These are phyloP conservation scores for Kryptolebias ocellatus DNA, from an alignment of 2,797 vertebrate species.

Conservation along the genomic window DNA sequence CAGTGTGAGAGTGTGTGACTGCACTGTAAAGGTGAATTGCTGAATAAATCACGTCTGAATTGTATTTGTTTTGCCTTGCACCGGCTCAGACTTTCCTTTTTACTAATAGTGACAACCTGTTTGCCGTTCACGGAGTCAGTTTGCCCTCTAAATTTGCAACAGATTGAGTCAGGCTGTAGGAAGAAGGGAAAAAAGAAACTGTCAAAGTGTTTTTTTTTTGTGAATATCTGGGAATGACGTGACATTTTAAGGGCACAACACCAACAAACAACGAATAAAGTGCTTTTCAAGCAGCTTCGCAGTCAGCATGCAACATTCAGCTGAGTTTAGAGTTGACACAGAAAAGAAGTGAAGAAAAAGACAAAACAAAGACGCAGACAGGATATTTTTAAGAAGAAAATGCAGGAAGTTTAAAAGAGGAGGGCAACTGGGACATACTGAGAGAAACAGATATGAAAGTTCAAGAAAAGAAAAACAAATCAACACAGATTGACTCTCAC, in stretches of 20 bases:
- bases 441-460: slow-evolving; percentile 23
- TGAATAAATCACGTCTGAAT: slow-evolving; percentile 33
- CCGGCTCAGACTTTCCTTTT: slow-evolving; percentile 25
- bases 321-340: slow-evolving; percentile 11
- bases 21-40: slow-evolving; percentile 24
- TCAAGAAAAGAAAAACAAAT: not conserved
- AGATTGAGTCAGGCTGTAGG: slow-evolving; percentile 60
- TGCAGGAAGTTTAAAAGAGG: slow-evolving; percentile 4
- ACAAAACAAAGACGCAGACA: not conserved
- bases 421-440: slow-evolving; percentile 1
- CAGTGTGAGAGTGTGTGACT: slow-evolving; percentile 21
- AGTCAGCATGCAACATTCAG: not conserved
- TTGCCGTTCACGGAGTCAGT: slow-evolving; percentile 33
- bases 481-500: slow-evolving; percentile 5
- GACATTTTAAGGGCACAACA: slow-evolving; percentile 51
- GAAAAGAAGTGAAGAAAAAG: not conserved
- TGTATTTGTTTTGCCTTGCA: slow-evolving; percentile 22
- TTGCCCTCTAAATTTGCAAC: slow-evolving; percentile 49
- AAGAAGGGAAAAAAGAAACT: slow-evolving; percentile 2
- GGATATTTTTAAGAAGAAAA: slow-evolving; percentile 7
- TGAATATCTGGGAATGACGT: slow-evolving; percentile 38
- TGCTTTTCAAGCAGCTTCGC: slow-evolving; percentile 12
- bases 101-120: slow-evolving; percentile 12
- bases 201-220: slow-evolving; percentile 40
- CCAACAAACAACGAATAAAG: slow-evolving; percentile 21